A percentile compares a stretch with the other conserved stretches of the same genome.
Evolutionary conservation across 2,888 invertebrate genomes (phyloP).

Genomic region (Mycalesis mineus): DNA sequence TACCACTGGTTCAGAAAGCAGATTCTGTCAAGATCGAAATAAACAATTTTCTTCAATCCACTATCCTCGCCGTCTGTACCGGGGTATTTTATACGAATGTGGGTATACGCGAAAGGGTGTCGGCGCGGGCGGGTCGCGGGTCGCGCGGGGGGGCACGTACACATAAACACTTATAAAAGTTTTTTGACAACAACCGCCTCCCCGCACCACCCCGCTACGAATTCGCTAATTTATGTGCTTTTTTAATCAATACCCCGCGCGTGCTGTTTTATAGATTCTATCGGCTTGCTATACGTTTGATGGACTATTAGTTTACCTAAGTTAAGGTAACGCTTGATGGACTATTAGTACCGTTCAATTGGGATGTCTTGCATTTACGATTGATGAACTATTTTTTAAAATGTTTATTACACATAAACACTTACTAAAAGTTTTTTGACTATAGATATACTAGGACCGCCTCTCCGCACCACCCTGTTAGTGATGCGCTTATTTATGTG

Average conservation of each 20-base stretch:
- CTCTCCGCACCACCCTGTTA: slow-evolving; percentile 49
- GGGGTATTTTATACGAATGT: slow-evolving; percentile 69
- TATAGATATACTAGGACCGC: too few relatives aligned
- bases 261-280: slow-evolving; percentile 55
- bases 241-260: slow-evolving; percentile 74
- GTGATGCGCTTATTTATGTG: slow-evolving; percentile 78
- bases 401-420: slow-evolving; percentile 76
- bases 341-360: too few relatives aligned
- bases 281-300: slow-evolving; percentile 30
- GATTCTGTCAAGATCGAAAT: too few relatives aligned
- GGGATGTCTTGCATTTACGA: too few relatives aligned
- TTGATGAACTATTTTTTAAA: too few relatives aligned
- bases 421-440: slow-evolving; percentile 79
- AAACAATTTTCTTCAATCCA: slow-evolving; percentile 24
- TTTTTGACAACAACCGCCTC: slow-evolving; percentile 74
- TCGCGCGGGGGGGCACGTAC: slow-evolving; percentile 41
- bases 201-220: slow-evolving; percentile 53
- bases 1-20: too few relatives aligned
- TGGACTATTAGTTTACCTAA: too few relatives aligned
- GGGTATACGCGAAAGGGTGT: slow-evolving; percentile 78
- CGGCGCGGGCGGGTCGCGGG: slow-evolving; percentile 41
- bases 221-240: slow-evolving; percentile 79
- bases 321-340: too few relatives aligned
- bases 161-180: slow-evolving; percentile 79
- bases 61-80: slow-evolving; percentile 45